phyloP scores from a whole-genome alignment of 2,113 vertebrate genomes.

The Charadrius vociferus region DNA sequence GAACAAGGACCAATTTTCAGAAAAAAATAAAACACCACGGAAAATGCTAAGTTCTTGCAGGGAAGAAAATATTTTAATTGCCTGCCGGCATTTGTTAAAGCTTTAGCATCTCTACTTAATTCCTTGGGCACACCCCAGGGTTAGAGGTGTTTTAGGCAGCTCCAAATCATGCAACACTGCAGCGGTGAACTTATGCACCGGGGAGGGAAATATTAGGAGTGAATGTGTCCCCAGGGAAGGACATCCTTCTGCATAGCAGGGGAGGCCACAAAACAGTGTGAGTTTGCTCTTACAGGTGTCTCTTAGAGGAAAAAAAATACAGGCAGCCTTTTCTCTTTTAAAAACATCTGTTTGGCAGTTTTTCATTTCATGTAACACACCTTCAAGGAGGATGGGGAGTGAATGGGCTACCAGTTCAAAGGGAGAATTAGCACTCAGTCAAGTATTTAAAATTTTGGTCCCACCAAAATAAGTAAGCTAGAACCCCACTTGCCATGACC shows the following conservation, averaged over 20 bases:
- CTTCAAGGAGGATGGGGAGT: not conserved
- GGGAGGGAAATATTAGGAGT: not conserved
- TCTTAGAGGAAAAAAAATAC: not conserved
- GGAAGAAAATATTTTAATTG: not conserved
- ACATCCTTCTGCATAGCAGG: not conserved
- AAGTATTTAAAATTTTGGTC: not conserved
- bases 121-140: not conserved
- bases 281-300: not conserved
- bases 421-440: not conserved
- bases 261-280: not conserved
- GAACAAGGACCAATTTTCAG: not conserved
- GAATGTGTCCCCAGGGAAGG: not conserved
- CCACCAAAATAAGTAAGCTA: not conserved
- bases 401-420: not conserved
- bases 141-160: not conserved
- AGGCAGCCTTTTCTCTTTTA: not conserved
- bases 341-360: not conserved
- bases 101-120: not conserved
- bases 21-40: not conserved
- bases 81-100: not conserved
- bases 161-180: not conserved
- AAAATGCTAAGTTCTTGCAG: not conserved
- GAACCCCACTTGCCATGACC: rapidly evolving
- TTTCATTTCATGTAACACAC: not conserved
- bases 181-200: not conserved